Evolutionary conservation across 2,888 invertebrate genomes (phyloP), one percentile per base, ranked within the genome.

Genomic region (Idaea aversata): DNA sequence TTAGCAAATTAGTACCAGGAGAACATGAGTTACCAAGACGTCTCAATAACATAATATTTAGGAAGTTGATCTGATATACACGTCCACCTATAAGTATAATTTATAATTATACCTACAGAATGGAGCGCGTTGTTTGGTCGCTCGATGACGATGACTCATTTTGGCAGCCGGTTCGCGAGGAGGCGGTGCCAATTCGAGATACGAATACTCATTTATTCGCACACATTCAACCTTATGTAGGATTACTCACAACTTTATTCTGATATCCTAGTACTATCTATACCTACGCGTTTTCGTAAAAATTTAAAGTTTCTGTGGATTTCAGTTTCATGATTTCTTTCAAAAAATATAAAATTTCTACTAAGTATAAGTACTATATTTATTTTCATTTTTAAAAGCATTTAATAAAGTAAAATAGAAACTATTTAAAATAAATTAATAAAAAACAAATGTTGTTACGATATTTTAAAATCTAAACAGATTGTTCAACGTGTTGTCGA

Each of bases 121-220:
- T 68, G 63, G 68, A 69, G 70, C 72, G 66, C 65, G 66, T 63
- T 72, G 75, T 76, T 73, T 70, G 72, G 75, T 67, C 75, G 72
- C 72, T 67, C 72, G 75, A 76, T 77, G 77, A 74, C 71, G 76
- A 77, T 89, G 86, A 89, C 77, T 88, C 85, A 87, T 90, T 90
- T 90, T 91, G 87, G 90, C 88, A 88, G 87, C 84, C 82, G 82
- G 86, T 86, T 78, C 77, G 81, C 79, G 78, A 82, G 85, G 76
- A 85, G 92, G 92, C 90, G 92, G 85, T 78, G 79, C 86, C 86
- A 80, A 84, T 87, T 86, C 77, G 77, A 80, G 85, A 85, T 85
- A 72, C 67, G 72, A 73, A 75, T 71, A 73, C 64, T 69, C 69
- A 72, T 70, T 77, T 70, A 73, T 84, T 81, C 77, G 80, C 83